Conservation (phyloP, 2,888 invertebrate species). For the Dryobota labecula region DNA sequence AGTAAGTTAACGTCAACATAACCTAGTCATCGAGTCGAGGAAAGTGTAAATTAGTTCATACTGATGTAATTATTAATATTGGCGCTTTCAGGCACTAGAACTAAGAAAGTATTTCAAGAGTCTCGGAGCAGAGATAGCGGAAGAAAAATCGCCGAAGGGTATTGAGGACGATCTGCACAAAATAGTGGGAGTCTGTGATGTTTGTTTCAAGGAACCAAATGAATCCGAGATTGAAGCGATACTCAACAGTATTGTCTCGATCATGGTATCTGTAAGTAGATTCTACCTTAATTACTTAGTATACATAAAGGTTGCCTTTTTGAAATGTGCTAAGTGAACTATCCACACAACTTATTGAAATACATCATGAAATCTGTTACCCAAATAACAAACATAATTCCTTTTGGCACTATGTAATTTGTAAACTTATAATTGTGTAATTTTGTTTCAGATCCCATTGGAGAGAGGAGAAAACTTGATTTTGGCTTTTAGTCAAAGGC, state of each 20-base stretch:
- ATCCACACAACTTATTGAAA: neutral
- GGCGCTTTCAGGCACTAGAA: slow-evolving; percentile 93
- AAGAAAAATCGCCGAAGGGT: slow-evolving; percentile 96
- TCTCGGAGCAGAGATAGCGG: slow-evolving; percentile 98
- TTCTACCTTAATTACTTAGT: neutral
- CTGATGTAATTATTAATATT: slow-evolving; percentile 4
- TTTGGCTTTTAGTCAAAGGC: slow-evolving; percentile 97
- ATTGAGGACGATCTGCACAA: slow-evolving; percentile 98
- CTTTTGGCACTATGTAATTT: neutral
- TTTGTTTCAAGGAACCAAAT: slow-evolving; percentile 96
- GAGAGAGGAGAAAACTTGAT: slow-evolving; percentile 97
- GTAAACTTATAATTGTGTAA: neutral
- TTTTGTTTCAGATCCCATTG: slow-evolving; percentile 92
- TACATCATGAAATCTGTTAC: neutral
- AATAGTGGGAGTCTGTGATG: slow-evolving; percentile 98
- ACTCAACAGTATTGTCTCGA: slow-evolving; percentile 98
- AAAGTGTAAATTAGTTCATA: slow-evolving; percentile 25
- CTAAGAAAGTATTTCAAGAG: slow-evolving; percentile 97
- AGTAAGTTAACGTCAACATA: slow-evolving; percentile 90
- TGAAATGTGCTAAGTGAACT: neutral
- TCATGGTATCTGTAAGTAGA: slow-evolving; percentile 95
- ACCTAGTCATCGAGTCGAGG: slow-evolving; percentile 70
- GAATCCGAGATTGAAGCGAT: slow-evolving; percentile 97
- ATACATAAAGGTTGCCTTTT: neutral
- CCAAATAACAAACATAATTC: neutral